These are phyloP conservation scores for Dromiciops gliroides DNA, from an alignment of 2,113 vertebrate species.

Conservation along the genomic window DNA sequence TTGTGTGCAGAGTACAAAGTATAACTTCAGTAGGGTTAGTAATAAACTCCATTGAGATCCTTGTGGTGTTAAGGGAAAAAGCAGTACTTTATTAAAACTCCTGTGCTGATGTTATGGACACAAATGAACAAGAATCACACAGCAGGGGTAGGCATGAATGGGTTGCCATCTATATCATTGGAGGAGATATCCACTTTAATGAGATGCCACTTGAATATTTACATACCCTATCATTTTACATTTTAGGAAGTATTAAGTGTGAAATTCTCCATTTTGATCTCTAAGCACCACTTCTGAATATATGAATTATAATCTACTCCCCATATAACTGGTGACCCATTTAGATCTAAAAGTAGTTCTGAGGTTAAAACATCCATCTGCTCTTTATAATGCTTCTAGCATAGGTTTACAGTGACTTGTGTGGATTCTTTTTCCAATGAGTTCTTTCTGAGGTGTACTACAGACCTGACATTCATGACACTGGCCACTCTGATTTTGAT, in stretches of 20 bases:
- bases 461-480: slow-evolving; percentile 36
- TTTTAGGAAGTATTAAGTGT: neutral
- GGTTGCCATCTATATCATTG: neutral
- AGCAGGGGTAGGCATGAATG: neutral
- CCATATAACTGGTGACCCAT: neutral
- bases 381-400: slow-evolving; percentile 45
- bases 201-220: neutral
- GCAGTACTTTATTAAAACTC: neutral
- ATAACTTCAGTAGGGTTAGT: neutral
- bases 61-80: neutral
- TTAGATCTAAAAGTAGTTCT: neutral
- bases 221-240: neutral
- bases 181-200: neutral
- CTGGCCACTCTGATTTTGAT: slow-evolving; percentile 65
- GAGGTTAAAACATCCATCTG: slow-evolving; percentile 17
- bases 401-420: slow-evolving; percentile 25
- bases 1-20: neutral
- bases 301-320: slow-evolving; percentile 13
- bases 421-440: slow-evolving; percentile 58
- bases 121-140: neutral
- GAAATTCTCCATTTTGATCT: slow-evolving; percentile 2
- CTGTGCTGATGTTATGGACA: neutral
- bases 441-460: slow-evolving; percentile 30
- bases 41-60: neutral
- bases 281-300: neutral